Percentiles rank a stretch among this genome's conserved stretches.
These are phyloP conservation scores for Pediacus dermestoides DNA, from an alignment of 2,888 invertebrate genomes.

Conservation along the genomic window DNA sequence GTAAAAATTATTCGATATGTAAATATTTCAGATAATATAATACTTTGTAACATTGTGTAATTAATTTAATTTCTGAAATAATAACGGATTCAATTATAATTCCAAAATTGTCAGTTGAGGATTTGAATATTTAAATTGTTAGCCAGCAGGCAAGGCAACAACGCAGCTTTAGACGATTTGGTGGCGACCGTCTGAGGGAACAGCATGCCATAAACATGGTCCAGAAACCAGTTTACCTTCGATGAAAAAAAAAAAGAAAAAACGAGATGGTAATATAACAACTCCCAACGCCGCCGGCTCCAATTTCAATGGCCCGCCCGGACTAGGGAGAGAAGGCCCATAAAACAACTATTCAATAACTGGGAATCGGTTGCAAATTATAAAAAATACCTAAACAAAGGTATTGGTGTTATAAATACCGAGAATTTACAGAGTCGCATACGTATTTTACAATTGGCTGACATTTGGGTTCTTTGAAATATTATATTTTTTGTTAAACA, in stretches of 20 bases:
- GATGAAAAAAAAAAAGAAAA: constrained; percentile 3
- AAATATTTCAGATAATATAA: too few relatives aligned
- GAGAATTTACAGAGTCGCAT: constrained; percentile 5
- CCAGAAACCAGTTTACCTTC: constrained; percentile 10
- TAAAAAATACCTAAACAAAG: constrained; percentile 4
- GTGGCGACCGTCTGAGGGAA: constrained; percentile 7
- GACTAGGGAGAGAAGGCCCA: constrained; percentile 8
- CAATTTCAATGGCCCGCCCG: constrained; percentile 14
- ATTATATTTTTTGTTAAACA: too few relatives aligned
- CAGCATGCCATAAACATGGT: constrained; percentile 9
- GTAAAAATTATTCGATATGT: too few relatives aligned
- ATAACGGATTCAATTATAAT: too few relatives aligned
- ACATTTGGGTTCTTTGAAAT: too few relatives aligned
- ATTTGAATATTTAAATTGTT: constrained; percentile 9
- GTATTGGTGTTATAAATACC: constrained; percentile 10
- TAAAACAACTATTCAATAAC: constrained; percentile 14
- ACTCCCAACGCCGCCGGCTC: constrained; percentile 15
- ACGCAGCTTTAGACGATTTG: not conserved
- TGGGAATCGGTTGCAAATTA: constrained; percentile 12
- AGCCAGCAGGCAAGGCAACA: not conserved
- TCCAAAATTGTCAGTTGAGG: too few relatives aligned
- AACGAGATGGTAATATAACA: constrained; percentile 15
- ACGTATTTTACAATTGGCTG: not conserved
- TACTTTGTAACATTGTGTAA: too few relatives aligned
- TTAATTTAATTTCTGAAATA: too few relatives aligned